Conservation (phyloP, 2,113 vertebrate genomes). For the Orycteropus afer region DNA sequence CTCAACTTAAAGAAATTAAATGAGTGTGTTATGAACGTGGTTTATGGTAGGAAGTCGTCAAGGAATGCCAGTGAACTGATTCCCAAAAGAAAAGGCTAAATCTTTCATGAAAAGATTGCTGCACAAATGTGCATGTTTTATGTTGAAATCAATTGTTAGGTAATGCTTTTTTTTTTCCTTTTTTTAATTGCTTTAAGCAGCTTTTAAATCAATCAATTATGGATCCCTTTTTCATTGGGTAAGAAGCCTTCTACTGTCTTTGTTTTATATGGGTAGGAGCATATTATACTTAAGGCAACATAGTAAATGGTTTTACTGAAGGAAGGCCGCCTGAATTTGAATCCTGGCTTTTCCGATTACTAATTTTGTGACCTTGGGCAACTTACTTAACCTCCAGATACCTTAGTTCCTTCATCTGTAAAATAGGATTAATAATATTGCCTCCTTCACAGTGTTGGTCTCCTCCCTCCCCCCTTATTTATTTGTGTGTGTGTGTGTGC, state of each 20-base stretch:
- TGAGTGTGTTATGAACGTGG: background rate
- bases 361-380: background rate
- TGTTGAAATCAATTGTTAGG: slow-evolving; percentile 10
- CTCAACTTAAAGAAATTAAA: background rate
- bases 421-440: background rate
- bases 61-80: background rate
- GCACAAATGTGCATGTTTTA: background rate
- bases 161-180: background rate
- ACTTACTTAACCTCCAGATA: background rate
- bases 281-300: background rate
- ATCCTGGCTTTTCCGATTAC: background rate
- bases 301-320: background rate
- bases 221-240: background rate
- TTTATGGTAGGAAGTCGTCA: slow-evolving; percentile 28
- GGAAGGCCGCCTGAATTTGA: background rate
- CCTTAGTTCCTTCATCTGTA: background rate
- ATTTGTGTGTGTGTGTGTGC: too few relatives aligned
- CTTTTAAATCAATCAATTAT: background rate
- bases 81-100: background rate
- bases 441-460: background rate
- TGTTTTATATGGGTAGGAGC: background rate
- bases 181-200: background rate
- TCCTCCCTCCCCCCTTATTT: too few relatives aligned
- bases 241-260: background rate
- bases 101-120: slow-evolving; percentile 9